Base-by-base conservation (phyloP, 1,140 invertebrate species). In the Hylyphantes graminicola region DNA sequence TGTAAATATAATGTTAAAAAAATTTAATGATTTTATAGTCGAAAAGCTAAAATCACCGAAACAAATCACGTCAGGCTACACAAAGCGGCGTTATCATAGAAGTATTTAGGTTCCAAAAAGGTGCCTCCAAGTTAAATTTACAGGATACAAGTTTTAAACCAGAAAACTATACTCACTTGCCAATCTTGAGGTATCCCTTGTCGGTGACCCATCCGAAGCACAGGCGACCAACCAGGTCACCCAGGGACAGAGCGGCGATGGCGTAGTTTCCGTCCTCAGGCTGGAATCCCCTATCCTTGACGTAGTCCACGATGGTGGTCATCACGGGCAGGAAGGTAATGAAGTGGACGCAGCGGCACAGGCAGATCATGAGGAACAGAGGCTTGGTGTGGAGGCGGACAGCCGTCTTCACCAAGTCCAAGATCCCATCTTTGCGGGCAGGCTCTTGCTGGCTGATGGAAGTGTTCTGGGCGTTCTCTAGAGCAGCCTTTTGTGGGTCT, bases 191-290 rank as follows among this genome's bases (percentile, higher is more conserved):
- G 9, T 67, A 79, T 0, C 76, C 76, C 7, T 51, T 11, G 55
- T 79, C 76, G n/a, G 76, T 79, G 12, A 79, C n/a, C 76, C 76
- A 79, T 55, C 76, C 76, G 48, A 79, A 50, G 2, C 76, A 53
- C 17, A 79, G 50, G 50, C 76, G n/a, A 4, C 76, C 76, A 4
- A 79, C 2, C 7, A 79, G 57, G n/a, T 79, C 76, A 3, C 76
- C 76, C 10, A 68, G 50, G n/a, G 76, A 79, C 51, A 79, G n/a
- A 1, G 53, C 76, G n/a, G 76, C 76, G n/a, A 79, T 79, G 19
- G 35, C 64, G 12, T 68, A 79, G 15, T 79, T 79, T 10, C 76
- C 76, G 55, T 79, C 76, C 21, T 63, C 76, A 35, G 65, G 63
- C 10, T 17, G n/a, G 2, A 79, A 55, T 2, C 76, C 76, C 48